phyloP scores from a whole-genome alignment of 2,797 vertebrate genomes.

The Chaetophractus vellerosus region DNA sequence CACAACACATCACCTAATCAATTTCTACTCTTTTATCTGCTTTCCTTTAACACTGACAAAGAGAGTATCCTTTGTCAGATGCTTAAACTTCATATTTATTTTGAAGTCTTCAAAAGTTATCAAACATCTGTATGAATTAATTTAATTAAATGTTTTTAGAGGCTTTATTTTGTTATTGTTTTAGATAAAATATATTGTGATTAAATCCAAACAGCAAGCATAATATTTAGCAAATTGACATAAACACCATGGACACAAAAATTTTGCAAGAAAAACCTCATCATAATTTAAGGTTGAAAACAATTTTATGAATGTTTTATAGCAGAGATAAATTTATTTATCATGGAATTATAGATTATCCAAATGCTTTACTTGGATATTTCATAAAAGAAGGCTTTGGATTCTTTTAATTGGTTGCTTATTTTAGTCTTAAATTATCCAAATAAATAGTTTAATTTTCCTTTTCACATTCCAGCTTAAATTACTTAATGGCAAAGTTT shows the following conservation, averaged over 20 bases:
- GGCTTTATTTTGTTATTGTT: background rate
- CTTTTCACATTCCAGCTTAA: background rate
- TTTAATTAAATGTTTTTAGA: background rate
- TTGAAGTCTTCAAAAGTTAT: background rate
- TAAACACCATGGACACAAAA: background rate
- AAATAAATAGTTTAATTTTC: conserved; percentile 27
- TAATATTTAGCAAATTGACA: background rate
- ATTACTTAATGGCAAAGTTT: background rate
- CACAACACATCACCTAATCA: background rate
- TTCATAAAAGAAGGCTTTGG: background rate
- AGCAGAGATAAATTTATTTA: background rate
- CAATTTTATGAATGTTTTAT: background rate
- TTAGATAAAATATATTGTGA: background rate
- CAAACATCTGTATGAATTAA: background rate
- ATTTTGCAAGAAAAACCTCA: background rate
- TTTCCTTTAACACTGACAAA: background rate
- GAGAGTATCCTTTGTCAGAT: background rate
- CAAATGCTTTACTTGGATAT: background rate
- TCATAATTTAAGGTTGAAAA: conserved; percentile 29
- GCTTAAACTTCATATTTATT: background rate
- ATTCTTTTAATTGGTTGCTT: background rate
- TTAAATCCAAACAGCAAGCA: background rate
- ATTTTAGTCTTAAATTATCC: background rate
- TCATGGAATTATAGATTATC: background rate
- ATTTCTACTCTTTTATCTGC: background rate